phyloP scores from a whole-genome alignment of 2,113 vertebrate genomes.

The Scytalopus superciliaris region DNA sequence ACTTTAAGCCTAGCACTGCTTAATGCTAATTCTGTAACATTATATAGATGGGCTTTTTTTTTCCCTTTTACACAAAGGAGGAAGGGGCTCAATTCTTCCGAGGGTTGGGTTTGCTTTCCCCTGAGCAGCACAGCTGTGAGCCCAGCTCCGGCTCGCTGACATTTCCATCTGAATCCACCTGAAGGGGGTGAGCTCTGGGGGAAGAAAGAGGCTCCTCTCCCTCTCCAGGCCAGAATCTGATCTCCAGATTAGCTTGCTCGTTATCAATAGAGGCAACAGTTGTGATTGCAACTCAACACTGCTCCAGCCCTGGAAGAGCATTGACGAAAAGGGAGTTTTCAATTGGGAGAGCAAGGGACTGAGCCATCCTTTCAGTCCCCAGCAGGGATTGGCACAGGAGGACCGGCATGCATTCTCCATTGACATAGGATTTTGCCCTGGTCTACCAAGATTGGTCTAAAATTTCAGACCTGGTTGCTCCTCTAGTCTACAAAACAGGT shows the following conservation, averaged over 20 bases:
- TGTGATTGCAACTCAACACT: slow-evolving; percentile 70
- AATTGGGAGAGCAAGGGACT: slow-evolving; percentile 38
- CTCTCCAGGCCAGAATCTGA: slow-evolving; percentile 73
- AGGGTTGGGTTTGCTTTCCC: slow-evolving; percentile 59
- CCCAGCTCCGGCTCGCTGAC: slow-evolving; percentile 74
- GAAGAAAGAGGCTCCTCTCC: slow-evolving; percentile 72
- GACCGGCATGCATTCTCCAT: slow-evolving; percentile 59
- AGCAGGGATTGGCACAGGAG: slow-evolving; percentile 54
- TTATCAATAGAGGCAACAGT: slow-evolving; percentile 74
- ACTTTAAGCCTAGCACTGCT: slow-evolving; percentile 62
- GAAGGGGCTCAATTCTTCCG: slow-evolving; percentile 65
- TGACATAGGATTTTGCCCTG: slow-evolving; percentile 63
- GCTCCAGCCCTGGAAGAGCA: slow-evolving; percentile 26
- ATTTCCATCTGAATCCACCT: slow-evolving; percentile 82
- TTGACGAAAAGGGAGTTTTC: slow-evolving; percentile 62
- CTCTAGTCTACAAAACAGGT: slow-evolving; percentile 71
- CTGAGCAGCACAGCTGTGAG: slow-evolving; percentile 66
- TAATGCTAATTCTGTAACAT: slow-evolving; percentile 93
- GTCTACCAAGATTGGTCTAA: slow-evolving; percentile 43
- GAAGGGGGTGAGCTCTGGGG: slow-evolving; percentile 77
- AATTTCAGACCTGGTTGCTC: slow-evolving; percentile 50
- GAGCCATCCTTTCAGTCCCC: slow-evolving; percentile 63
- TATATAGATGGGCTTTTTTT: slow-evolving; percentile 71
- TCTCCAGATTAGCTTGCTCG: slow-evolving; percentile 72
- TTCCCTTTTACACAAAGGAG: slow-evolving; percentile 59